Evolutionary conservation across 2,797 vertebrate genomes (phyloP).

Genomic region (Etheostoma nigrum): DNA sequence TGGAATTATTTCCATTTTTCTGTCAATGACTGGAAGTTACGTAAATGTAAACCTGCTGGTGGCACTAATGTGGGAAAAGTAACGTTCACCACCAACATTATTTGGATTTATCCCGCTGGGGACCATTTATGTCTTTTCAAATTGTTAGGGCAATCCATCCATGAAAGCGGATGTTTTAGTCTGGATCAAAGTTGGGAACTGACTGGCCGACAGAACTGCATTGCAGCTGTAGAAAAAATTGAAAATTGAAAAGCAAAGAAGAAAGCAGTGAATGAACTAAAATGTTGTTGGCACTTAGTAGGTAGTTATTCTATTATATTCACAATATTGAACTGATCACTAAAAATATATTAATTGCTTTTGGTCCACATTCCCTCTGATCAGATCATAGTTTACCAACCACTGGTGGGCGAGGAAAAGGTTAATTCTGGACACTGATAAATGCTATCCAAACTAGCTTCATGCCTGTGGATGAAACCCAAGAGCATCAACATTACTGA

Average conservation of each 20-base stretch:
- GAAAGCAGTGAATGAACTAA: no score
- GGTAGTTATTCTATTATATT: neutral
- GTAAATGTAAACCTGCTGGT: neutral
- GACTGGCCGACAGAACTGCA: neutral
- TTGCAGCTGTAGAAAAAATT: neutral
- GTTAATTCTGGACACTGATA: constrained; percentile 43
- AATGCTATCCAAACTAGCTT: constrained; percentile 29
- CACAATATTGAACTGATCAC: neutral
- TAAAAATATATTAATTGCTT: neutral
- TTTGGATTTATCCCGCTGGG: neutral
- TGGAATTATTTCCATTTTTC: no score
- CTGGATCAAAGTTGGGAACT: neutral
- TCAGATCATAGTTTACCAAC: neutral
- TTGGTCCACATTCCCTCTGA: neutral
- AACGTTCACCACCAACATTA: neutral
- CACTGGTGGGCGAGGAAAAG: neutral
- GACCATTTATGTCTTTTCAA: neutral
- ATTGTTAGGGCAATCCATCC: neutral
- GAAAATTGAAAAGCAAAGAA: no score
- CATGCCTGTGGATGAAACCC: constrained; percentile 39
- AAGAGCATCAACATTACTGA: constrained; percentile 27
- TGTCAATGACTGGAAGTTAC: no score
- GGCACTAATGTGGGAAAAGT: neutral
- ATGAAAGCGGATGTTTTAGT: neutral
- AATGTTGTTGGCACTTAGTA: no score